Evolutionary conservation across 2,888 invertebrate genomes (phyloP).

Genomic region (Busseola fusca): DNA sequence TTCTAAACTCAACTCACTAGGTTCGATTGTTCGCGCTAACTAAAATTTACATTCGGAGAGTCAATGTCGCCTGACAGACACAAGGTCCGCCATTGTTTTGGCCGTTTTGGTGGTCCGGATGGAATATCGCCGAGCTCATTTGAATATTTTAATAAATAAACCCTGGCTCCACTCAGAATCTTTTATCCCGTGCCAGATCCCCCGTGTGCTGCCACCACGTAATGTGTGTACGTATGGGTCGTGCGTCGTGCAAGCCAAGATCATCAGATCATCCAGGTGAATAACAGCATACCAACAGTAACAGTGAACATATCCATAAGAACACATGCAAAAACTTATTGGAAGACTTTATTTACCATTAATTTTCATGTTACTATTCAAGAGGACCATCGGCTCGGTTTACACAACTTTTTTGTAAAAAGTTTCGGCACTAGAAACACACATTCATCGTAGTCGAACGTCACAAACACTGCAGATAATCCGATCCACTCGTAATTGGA

Average conservation of each 20-base stretch:
- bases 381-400: constrained; percentile 86
- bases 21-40: constrained; percentile 84
- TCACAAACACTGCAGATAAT: constrained; percentile 85
- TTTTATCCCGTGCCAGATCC: constrained; percentile 65
- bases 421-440: constrained; percentile 75
- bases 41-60: constrained; percentile 85
- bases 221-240: constrained; percentile 67
- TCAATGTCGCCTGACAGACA: constrained; percentile 84
- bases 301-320: constrained; percentile 74
- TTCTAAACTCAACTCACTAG: constrained; percentile 84
- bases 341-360: constrained; percentile 82
- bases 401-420: constrained; percentile 70
- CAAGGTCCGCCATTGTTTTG: constrained; percentile 87
- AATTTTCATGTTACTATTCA: constrained; percentile 88
- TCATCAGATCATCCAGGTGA: constrained; percentile 80
- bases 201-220: constrained; percentile 68
- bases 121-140: constrained; percentile 77
- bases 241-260: constrained; percentile 87
- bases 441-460: constrained; percentile 76
- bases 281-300: constrained; percentile 74
- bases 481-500: constrained; percentile 75
- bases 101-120: constrained; percentile 83
- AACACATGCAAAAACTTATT: constrained; percentile 79
- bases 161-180: constrained; percentile 60
- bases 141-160: constrained; percentile 78